Conservation (phyloP, 2,113 vertebrate species). For the Sebastes fasciatus region DNA sequence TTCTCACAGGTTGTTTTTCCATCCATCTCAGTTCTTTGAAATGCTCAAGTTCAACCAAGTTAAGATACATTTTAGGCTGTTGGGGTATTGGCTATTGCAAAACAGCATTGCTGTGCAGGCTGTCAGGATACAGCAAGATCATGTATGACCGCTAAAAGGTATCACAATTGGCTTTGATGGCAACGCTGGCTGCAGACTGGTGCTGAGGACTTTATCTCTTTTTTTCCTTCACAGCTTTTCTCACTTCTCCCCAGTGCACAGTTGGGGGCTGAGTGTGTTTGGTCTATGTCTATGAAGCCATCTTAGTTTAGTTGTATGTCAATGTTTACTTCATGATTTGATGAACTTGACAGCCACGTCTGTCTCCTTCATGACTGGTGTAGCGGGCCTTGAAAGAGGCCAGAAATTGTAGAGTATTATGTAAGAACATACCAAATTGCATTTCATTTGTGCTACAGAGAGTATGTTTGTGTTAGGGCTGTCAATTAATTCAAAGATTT, state of each 20-base stretch:
- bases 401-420: background rate
- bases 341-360: background rate
- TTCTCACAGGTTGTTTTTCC: background rate
- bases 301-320: background rate
- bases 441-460: background rate
- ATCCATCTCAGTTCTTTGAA: background rate
- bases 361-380: background rate
- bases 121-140: background rate
- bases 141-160: background rate
- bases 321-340: slow-evolving; percentile 18
- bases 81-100: background rate
- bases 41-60: background rate
- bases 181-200: background rate
- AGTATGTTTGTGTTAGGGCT: no score
- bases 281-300: background rate
- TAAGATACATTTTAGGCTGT: background rate
- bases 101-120: background rate
- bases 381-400: background rate
- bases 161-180: background rate
- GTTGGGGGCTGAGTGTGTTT: background rate
- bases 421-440: background rate
- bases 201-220: background rate
- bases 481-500: no score
- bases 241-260: background rate
- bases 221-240: no score